A percentile compares a stretch with the other conserved stretches of the same genome.
Conservation (phyloP, 2,888 invertebrate species). For the Lagria hirta region DNA sequence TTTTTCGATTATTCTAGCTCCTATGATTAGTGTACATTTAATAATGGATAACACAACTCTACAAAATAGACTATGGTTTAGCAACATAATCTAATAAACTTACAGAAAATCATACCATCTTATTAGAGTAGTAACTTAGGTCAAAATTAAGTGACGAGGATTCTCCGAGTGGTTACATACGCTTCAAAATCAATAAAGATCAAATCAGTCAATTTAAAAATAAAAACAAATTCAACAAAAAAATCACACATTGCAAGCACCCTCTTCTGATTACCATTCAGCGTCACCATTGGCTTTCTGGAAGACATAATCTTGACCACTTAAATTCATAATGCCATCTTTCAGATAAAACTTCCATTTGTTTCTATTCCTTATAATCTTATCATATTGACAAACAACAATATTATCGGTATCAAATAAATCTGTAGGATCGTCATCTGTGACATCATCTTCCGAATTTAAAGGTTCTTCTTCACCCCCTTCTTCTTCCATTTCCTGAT, state of each 20-base stretch:
- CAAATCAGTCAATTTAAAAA: not conserved
- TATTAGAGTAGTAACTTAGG: slow-evolving; percentile 4
- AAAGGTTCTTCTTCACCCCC: slow-evolving; percentile 76
- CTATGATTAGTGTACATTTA: slow-evolving; percentile 19
- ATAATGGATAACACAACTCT: slow-evolving; percentile 24
- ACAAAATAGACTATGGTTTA: slow-evolving; percentile 21
- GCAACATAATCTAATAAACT: slow-evolving; percentile 15
- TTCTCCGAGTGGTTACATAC: slow-evolving; percentile 9
- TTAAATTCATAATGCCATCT: slow-evolving; percentile 99
- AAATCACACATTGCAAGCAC: slow-evolving; percentile 8
- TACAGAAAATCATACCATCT: slow-evolving; percentile 18
- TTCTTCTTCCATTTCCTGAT: slow-evolving; percentile 43
- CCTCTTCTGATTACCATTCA: slow-evolving; percentile 77
- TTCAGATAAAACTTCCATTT: slow-evolving; percentile 99
- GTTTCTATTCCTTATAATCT: slow-evolving; percentile 97
- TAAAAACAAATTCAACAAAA: too few relatives aligned
- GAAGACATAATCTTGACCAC: slow-evolving; percentile 97
- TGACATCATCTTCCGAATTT: slow-evolving; percentile 96
- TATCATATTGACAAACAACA: slow-evolving; percentile 99
- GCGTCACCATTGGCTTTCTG: slow-evolving; percentile 99
- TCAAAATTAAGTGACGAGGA: slow-evolving; percentile 5
- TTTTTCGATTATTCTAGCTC: slow-evolving; percentile 22
- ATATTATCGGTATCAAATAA: slow-evolving; percentile 99
- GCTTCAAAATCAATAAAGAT: slow-evolving; percentile 2
- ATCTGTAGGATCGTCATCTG: slow-evolving; percentile 92